Conservation (phyloP, 2,113 vertebrate genomes). For the Erythrolamprus reginae region DNA sequence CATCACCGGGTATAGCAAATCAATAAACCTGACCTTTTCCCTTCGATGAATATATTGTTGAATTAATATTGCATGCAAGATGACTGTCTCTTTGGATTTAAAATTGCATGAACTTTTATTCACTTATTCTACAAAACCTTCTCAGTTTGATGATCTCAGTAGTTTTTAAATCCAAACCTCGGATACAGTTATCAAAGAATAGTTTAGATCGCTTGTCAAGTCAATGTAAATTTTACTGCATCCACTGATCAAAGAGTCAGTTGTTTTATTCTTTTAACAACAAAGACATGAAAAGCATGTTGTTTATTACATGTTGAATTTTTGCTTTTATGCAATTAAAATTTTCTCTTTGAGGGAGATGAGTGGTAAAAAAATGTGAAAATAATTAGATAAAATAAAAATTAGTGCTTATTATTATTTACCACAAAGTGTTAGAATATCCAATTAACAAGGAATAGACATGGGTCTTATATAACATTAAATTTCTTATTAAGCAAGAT, state of each 20-base stretch:
- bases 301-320: not conserved
- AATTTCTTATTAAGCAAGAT: not conserved
- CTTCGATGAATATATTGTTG: not conserved
- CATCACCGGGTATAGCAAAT: not conserved
- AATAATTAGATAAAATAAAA: not conserved
- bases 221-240: not conserved
- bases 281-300: not conserved
- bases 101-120: not conserved
- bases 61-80: not conserved
- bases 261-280: not conserved
- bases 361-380: not conserved
- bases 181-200: not conserved
- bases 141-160: not conserved
- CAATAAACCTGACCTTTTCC: not conserved
- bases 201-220: not conserved
- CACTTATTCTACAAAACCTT: not conserved
- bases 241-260: not conserved
- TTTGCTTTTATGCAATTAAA: not conserved
- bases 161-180: not conserved
- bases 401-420: not conserved
- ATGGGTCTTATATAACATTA: not conserved
- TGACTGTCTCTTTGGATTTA: not conserved
- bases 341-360: not conserved
- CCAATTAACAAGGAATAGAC: not conserved
- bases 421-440: not conserved